Evolutionary conservation across 1,140 invertebrate genomes (phyloP), one percentile per base, ranked within the genome.

Genomic region (Riptortus pedestris): DNA sequence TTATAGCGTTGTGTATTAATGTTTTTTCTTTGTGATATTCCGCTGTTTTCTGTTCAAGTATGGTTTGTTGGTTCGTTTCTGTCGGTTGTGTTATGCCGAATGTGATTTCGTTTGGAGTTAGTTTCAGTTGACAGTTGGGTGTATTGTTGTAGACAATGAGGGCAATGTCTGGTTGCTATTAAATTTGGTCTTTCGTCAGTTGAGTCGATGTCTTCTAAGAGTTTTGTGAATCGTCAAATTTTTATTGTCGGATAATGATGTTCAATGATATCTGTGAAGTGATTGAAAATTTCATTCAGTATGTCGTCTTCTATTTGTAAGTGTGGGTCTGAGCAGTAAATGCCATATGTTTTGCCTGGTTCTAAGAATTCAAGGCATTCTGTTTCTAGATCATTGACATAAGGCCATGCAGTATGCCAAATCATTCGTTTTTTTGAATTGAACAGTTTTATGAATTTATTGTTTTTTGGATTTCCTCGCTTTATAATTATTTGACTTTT

Each of bases 41-140:
- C 33, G 29, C 58, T 7, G 28, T 60, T 33, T 60, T 22, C 3
- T 22, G 22, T 12, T 38, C 31, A 18, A 60, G 22, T 12, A 60
- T 11, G n/a, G n/a, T n/a, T n/a, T n/a, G n/a, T n/a, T n/a, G n/a
- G n/a, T n/a, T n/a, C 4, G 28, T 60, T 3, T 60, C 26, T 12
- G 58, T 28, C 11, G 11, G 24, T 33, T 29, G n/a, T 38, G 26
- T 14, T 29, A 28, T 60, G n/a, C 58, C 58, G 18, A 60, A 60
- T 18, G 58, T 60, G 29, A 60, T 60, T 60, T 60, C 58, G 58
- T 60, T 60, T n/a, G 58, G 58, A 2, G 58, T 24, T 38, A 60
- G 33, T 60, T 60, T 60, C 33, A 33, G 14, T 12, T 11, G 2
- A 31, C 33, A 31, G 11, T 60, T 60, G 14, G 31, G 58, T 3